Percentiles rank a stretch among this genome's conserved stretches.
These are phyloP conservation scores for Lordiphosa collinella DNA, from an alignment of 1,140 invertebrate genomes.

Conservation along the genomic window DNA sequence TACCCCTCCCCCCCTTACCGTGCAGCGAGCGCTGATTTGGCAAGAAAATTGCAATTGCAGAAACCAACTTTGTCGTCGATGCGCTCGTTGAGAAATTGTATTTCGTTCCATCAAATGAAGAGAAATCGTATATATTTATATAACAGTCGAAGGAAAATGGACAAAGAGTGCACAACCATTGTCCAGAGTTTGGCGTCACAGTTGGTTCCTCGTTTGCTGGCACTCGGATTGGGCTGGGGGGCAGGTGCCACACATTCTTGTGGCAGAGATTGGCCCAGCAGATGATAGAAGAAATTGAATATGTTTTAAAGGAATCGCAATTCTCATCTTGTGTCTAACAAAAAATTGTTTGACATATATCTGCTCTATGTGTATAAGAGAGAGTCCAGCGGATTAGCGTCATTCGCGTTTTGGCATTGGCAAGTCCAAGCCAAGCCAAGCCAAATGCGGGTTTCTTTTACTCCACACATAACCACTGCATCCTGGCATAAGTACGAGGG, in stretches of 20 bases:
- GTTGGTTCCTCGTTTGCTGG: conserved; percentile 2
- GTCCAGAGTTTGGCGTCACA: conserved; percentile 56
- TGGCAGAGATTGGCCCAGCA: too few species aligned
- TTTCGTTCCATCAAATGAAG: conserved; percentile 78
- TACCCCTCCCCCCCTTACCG: conserved; percentile 21
- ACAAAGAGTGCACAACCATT: conserved; percentile 32
- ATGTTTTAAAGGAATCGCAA: too few species aligned
- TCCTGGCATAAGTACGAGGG: conserved; percentile 5
- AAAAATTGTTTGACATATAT: conserved; percentile 66
- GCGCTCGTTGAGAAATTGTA: conserved; percentile 68
- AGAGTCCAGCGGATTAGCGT: conserved; percentile 51
- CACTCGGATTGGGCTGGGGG: too few species aligned
- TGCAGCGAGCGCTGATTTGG: conserved; percentile 43
- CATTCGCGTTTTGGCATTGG: conserved; percentile 52
- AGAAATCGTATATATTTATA: conserved; percentile 75
- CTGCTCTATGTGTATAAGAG: conserved; percentile 17
- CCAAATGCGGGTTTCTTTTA: neutral
- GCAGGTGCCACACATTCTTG: neutral
- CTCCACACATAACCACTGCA: conserved; percentile 15
- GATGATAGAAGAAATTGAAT: too few species aligned
- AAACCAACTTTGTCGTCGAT: conserved; percentile 52
- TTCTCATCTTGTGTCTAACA: conserved; percentile 20
- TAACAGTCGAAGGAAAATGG: conserved; percentile 2
- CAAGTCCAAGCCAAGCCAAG: conserved; percentile 19
- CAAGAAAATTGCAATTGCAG: conserved; percentile 69